These are phyloP conservation scores for Cottus gobio DNA, from an alignment of 2,113 vertebrate species.

Conservation along the genomic window DNA sequence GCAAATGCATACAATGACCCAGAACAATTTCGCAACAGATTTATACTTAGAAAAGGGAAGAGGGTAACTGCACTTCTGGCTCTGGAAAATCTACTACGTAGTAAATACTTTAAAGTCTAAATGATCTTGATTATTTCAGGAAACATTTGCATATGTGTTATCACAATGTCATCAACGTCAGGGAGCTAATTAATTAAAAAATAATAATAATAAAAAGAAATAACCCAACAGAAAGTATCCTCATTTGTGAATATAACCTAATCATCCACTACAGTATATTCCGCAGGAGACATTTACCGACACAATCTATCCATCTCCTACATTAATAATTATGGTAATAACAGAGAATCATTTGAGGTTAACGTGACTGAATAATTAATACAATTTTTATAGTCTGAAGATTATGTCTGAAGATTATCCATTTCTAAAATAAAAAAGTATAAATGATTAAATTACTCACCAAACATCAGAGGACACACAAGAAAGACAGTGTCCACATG, in stretches of 20 bases:
- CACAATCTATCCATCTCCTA: neutral
- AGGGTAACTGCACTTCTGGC: slow-evolving; percentile 21
- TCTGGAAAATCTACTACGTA: neutral
- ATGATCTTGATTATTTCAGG: neutral
- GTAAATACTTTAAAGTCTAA: neutral
- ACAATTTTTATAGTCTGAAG: neutral
- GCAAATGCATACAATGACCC: slow-evolving; percentile 3
- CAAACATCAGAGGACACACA: slow-evolving; percentile 56
- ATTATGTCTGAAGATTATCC: neutral
- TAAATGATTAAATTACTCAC: slow-evolving; percentile 55
- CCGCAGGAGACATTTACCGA: slow-evolving; percentile 2
- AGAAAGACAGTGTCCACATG: slow-evolving; percentile 47
- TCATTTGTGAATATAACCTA: neutral
- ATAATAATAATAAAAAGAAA: neutral
- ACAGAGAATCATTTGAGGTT: neutral
- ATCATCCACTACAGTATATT: neutral
- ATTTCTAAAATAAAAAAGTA: neutral
- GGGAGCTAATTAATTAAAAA: neutral
- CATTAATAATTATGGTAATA: neutral
- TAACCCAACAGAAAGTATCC: neutral
- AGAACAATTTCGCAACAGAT: slow-evolving; percentile 57
- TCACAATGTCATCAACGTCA: neutral
- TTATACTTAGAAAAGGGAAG: slow-evolving; percentile 74
- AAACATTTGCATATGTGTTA: neutral
- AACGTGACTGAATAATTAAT: neutral